These are phyloP conservation scores for Bombyx mandarina DNA, from an alignment of 1,140 invertebrate species.

Conservation along the genomic window DNA sequence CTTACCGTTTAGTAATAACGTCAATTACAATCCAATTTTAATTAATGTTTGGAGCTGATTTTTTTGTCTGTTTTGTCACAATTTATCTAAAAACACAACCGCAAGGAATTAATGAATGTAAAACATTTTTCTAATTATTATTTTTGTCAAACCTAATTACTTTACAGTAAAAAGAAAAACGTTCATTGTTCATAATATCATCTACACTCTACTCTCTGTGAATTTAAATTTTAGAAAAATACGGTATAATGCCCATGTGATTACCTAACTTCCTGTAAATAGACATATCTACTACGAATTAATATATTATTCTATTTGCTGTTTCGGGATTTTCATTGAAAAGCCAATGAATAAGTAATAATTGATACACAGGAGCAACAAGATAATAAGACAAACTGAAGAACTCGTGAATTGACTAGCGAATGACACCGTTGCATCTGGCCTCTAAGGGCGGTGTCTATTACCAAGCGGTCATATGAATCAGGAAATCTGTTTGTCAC, in stretches of 20 bases:
- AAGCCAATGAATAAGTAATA: background rate
- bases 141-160: too few relatives aligned
- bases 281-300: background rate
- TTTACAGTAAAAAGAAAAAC: background rate
- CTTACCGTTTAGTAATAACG: slow-evolving; percentile 56
- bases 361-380: background rate
- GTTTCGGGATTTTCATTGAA: background rate
- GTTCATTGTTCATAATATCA: background rate
- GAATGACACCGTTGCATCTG: slow-evolving; percentile 56
- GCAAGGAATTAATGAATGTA: slow-evolving; percentile 11
- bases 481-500: slow-evolving; percentile 11
- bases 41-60: slow-evolving; percentile 35
- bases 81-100: slow-evolving; percentile 33
- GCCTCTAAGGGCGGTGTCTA: slow-evolving; percentile 36
- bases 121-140: background rate
- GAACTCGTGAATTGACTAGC: slow-evolving; percentile 43
- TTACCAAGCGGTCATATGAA: slow-evolving; percentile 17
- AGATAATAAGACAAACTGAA: background rate
- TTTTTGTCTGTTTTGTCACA: slow-evolving; percentile 25
- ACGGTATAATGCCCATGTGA: background rate
- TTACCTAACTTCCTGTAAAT: background rate
- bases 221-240: too few relatives aligned
- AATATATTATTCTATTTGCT: background rate
- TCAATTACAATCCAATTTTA: slow-evolving; percentile 48
- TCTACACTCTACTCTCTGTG: too few relatives aligned